These are phyloP conservation scores for Cyanocitta stelleri DNA, from an alignment of 2,113 vertebrate genomes.

Conservation along the genomic window DNA sequence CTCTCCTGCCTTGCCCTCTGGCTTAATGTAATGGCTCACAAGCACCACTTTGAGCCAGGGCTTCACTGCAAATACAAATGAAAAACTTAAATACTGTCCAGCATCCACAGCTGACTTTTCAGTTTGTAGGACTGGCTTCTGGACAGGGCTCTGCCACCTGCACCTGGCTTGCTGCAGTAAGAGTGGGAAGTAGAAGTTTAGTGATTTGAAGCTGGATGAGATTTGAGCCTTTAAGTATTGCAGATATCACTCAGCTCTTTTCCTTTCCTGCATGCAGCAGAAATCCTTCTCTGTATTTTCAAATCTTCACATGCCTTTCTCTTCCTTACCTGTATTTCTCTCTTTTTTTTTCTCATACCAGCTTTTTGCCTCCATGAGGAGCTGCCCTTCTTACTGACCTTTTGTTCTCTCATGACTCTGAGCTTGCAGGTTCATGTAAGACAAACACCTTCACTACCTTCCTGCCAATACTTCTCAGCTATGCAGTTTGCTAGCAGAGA, in stretches of 20 bases:
- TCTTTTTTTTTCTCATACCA: neutral
- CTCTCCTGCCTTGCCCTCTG: neutral
- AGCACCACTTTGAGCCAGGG: neutral
- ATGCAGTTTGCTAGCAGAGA: neutral
- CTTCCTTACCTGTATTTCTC: neutral
- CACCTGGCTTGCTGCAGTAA: neutral
- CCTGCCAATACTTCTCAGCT: neutral
- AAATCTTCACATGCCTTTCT: neutral
- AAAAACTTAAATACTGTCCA: neutral
- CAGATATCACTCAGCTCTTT: neutral
- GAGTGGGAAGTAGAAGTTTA: neutral
- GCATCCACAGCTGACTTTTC: neutral
- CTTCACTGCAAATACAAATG: neutral
- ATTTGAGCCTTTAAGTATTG: neutral
- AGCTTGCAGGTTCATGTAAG: neutral
- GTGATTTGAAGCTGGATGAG: neutral
- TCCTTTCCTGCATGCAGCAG: neutral
- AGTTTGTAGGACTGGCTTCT: neutral
- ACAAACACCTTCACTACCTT: neutral
- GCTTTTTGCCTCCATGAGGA: neutral
- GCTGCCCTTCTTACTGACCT: neutral
- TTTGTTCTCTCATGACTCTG: neutral
- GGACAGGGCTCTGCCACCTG: neutral
- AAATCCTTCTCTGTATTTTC: neutral
- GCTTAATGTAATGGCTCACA: accelerated